phyloP scores from a whole-genome alignment of 2,113 vertebrate genomes.

The Vimba vimba region DNA sequence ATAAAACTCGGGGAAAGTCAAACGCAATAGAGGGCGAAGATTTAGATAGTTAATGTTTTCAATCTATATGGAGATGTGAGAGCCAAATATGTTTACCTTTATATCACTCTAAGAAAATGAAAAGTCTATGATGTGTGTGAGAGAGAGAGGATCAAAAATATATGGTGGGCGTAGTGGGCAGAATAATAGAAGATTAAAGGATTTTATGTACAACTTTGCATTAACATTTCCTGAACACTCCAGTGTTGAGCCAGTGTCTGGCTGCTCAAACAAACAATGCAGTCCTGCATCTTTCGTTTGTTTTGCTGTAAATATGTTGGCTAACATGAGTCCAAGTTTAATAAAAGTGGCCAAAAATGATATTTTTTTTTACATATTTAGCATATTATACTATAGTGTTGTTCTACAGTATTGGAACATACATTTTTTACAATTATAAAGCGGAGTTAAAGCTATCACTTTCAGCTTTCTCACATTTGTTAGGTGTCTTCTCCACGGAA shows the following conservation, averaged over 20 bases:
- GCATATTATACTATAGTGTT: neutral
- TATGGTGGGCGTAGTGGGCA: neutral
- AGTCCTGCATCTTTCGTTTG: neutral
- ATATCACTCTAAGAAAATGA: neutral
- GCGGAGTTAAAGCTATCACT: neutral
- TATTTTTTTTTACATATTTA: neutral
- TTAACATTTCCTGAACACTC: neutral
- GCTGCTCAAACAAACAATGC: neutral
- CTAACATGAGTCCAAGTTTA: neutral
- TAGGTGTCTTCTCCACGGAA: neutral
- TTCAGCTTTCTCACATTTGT: neutral
- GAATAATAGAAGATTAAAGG: neutral
- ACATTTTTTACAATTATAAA: neutral
- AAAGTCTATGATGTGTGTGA: neutral
- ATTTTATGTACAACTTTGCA: neutral
- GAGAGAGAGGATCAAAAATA: neutral
- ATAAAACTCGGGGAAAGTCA: neutral
- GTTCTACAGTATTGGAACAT: neutral
- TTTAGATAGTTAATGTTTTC: neutral
- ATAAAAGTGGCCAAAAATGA: neutral
- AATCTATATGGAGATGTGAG: neutral
- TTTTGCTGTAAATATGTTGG: neutral
- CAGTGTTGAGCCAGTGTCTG: neutral
- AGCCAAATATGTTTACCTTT: neutral
- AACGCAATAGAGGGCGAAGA: neutral